Conservation (phyloP, 2,113 vertebrate genomes). For the Serilophus lunatus region DNA sequence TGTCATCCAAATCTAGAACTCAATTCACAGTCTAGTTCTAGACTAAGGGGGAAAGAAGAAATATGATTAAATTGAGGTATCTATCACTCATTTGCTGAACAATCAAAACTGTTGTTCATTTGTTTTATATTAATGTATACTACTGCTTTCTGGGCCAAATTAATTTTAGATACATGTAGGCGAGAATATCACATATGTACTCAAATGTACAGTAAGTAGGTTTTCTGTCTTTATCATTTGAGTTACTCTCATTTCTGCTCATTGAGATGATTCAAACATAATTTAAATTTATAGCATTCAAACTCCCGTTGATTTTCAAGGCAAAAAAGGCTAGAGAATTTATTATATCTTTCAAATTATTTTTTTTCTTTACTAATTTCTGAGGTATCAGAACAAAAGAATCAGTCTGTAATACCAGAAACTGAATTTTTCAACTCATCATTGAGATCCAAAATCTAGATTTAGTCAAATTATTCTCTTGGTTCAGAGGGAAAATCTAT, state of each 20-base stretch:
- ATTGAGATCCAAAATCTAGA: not conserved
- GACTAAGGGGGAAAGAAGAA: not conserved
- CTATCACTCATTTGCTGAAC: not conserved
- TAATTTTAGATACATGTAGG: not conserved
- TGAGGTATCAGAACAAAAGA: not conserved
- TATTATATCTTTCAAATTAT: not conserved
- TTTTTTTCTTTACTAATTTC: not conserved
- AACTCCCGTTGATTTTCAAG: not conserved
- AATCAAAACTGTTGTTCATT: not conserved
- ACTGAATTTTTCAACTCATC: not conserved
- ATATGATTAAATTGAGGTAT: not conserved
- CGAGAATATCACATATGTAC: rapidly evolving
- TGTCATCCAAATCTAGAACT: not conserved
- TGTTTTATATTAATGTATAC: not conserved
- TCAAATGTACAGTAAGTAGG: not conserved
- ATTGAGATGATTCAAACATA: not conserved
- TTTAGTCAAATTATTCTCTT: not conserved
- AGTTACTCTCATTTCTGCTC: not conserved
- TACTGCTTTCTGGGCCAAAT: not conserved
- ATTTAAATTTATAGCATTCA: not conserved
- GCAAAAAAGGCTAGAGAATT: not conserved
- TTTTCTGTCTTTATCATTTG: not conserved
- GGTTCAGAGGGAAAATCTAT: not conserved
- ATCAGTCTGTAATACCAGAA: not conserved
- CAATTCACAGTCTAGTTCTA: not conserved